Conservation (phyloP, 2,797 vertebrate species). For the Serranus cabrilla region DNA sequence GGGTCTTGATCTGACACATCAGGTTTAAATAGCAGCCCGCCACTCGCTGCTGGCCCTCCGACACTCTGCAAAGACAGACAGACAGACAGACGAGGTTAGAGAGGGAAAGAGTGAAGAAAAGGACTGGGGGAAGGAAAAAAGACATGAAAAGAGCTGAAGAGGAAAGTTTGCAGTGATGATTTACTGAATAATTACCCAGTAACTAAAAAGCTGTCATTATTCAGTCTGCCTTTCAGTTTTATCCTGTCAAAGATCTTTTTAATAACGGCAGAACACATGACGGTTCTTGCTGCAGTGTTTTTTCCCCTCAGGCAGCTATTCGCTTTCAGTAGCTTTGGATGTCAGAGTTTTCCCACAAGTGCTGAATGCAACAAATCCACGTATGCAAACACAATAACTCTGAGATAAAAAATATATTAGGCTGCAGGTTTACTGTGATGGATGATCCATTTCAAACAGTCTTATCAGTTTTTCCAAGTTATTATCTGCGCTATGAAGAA, state of each 20-base stretch:
- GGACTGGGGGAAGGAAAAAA: not conserved
- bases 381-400: not conserved
- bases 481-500: not conserved
- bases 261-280: not conserved
- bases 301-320: not conserved
- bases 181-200: not conserved
- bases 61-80: conserved; percentile 82
- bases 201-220: conserved; percentile 3
- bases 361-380: not conserved
- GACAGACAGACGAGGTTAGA: conserved; percentile 20
- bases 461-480: not conserved
- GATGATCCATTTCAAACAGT: not conserved
- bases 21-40: conserved; percentile 92
- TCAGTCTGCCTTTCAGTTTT: not conserved
- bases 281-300: not conserved
- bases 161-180: not conserved
- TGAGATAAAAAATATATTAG: not conserved
- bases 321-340: not conserved
- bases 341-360: not conserved
- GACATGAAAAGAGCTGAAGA: not conserved
- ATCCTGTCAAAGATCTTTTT: not conserved
- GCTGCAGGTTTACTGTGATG: not conserved
- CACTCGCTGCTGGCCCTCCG: conserved; percentile 94
- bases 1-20: conserved; percentile 92
- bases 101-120: not conserved